Evolutionary conservation across 2,113 vertebrate genomes (phyloP).

Genomic region (Genyomyrus donnyi): DNA sequence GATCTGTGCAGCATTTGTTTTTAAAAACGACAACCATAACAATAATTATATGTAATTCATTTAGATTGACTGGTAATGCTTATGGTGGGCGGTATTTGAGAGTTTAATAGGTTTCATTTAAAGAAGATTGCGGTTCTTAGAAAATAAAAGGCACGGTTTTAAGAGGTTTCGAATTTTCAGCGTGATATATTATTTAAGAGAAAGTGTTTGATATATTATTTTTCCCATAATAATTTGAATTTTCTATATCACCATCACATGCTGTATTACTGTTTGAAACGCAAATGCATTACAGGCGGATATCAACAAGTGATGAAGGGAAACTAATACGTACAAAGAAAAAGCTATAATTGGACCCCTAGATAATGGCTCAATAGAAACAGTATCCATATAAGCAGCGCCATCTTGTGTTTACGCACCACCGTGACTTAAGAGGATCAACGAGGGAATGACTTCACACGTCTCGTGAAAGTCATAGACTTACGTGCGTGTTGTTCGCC

Average conservation of each 20-base stretch:
- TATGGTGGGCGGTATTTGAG: not conserved
- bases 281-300: not conserved
- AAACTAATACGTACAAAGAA: not conserved
- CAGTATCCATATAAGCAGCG: conserved; percentile 29
- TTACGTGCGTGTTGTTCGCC: not conserved
- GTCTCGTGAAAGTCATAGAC: not conserved
- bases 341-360: not conserved
- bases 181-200: not conserved
- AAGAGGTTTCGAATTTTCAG: not conserved
- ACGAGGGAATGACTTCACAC: not conserved
- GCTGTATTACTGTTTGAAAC: not conserved
- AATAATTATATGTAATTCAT: not conserved
- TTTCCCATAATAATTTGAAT: not conserved
- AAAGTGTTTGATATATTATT: not conserved
- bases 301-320: not conserved
- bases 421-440: not conserved
- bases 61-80: not conserved
- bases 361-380: not conserved
- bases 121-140: not conserved
- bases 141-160: not conserved
- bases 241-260: not conserved
- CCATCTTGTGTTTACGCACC: conserved; percentile 36
- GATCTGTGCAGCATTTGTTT: not conserved
- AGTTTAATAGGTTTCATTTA: not conserved
- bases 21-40: not conserved